phyloP scores from a whole-genome alignment of 2,888 invertebrate genomes.

The Trachelus stipa region DNA sequence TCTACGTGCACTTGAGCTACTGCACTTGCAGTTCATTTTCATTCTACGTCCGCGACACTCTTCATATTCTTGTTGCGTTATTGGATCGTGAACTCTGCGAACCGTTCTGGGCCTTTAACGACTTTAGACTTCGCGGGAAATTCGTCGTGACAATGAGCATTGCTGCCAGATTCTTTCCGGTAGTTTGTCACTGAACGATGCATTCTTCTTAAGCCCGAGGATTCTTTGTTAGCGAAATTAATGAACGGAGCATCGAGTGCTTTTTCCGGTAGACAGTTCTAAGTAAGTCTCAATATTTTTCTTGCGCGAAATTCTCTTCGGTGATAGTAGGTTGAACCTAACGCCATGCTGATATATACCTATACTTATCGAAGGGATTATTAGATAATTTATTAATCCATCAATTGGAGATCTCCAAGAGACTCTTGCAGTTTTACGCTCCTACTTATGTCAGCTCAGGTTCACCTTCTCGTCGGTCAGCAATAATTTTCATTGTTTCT shows the following conservation, averaged over 20 bases:
- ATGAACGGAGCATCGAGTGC: background rate
- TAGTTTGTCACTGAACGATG: background rate
- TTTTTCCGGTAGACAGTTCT: background rate
- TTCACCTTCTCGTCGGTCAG: conserved; percentile 18
- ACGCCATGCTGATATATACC: background rate
- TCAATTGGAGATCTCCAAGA: background rate
- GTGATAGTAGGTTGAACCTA: background rate
- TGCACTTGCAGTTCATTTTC: background rate
- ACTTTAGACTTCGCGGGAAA: background rate
- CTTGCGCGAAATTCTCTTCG: background rate
- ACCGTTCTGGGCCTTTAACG: background rate
- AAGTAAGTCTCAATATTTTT: background rate
- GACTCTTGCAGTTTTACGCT: background rate
- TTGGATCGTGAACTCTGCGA: background rate
- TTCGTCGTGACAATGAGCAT: background rate
- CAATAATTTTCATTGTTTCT: conserved; percentile 49
- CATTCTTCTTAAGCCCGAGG: background rate
- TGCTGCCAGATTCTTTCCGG: background rate
- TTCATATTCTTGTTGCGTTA: background rate
- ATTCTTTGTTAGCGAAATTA: background rate
- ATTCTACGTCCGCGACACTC: background rate
- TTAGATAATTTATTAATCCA: background rate
- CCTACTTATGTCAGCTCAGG: background rate
- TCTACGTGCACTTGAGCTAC: background rate
- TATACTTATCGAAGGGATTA: background rate